Evolutionary conservation across 2,888 invertebrate species (phyloP), one percentile per base, ranked within the genome.

Genomic region (Drosophila recens): DNA sequence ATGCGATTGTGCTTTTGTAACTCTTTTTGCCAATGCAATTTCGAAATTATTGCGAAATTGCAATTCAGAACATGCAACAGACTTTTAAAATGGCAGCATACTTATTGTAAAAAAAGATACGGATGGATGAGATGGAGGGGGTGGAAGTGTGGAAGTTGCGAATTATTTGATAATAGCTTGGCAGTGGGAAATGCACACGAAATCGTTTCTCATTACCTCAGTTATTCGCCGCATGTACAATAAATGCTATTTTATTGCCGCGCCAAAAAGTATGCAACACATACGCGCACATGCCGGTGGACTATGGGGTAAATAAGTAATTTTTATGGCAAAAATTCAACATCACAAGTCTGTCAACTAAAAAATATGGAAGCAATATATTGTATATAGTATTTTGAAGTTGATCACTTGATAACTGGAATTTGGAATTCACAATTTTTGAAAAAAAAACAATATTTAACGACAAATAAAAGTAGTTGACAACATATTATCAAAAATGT

Each of bases 211-310:
- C 45, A 59, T 65, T 65, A 40, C 15, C 30, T 56, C 38, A 45
- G 33, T 40, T 49, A 10, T 46, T 23, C 30, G 13, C 27, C 20
- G 15, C 58, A 52, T 36, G 20, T 65, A 20, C 48, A 57, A 61
- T 64, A 68, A 64, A 64, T 54, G 64, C 9, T 49, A 68, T 68
- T 76, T 76, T 72, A 72, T 68, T 64, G 57, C 68, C 57, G 61
- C 68, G 58, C 49, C 59, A 42, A 76, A 72, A 68, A 54, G 61
- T 58, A 72, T 64, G 76, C 53, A 76, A 49, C 46, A 40, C 34
- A 11, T 15, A 36, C 33, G 11, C 13, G 30, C 10, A 51, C 33
- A 8, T 33, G 17, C 3, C 48, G 11, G 33, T 17, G 11, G 8
- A 49, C 49, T 17, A 33, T 33, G 17, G 15, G 10, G 0, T 6